phyloP scores from a whole-genome alignment of 2,113 vertebrate species.

The Syrmaticus mikado region DNA sequence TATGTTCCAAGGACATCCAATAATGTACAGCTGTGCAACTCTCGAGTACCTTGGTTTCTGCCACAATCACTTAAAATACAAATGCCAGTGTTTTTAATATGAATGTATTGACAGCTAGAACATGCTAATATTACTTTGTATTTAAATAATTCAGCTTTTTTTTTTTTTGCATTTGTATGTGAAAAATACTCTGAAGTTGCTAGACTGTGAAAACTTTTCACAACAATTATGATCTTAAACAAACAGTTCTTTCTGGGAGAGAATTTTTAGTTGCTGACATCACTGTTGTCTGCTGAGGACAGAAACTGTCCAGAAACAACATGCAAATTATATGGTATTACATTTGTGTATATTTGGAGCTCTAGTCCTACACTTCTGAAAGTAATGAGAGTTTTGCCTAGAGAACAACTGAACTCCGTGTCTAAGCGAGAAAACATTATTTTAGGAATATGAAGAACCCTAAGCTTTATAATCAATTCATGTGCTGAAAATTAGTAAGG shows the following conservation, averaged over 20 bases:
- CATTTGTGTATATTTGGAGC: constrained; percentile 33
- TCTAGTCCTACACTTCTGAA: neutral
- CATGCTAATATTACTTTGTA: neutral
- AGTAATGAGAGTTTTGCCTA: constrained; percentile 16
- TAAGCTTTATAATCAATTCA: neutral
- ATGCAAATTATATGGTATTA: constrained; percentile 1
- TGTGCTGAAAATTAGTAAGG: neutral
- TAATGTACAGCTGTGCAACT: neutral
- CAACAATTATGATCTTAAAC: neutral
- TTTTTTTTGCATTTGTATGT: neutral
- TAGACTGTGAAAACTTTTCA: neutral
- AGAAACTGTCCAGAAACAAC: constrained; percentile 13
- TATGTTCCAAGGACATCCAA: neutral
- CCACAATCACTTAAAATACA: neutral
- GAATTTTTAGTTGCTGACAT: constrained; percentile 12
- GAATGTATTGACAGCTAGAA: neutral
- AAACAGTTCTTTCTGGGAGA: neutral
- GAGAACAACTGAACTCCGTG: neutral
- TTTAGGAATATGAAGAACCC: neutral
- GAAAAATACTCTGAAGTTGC: fast-evolving
- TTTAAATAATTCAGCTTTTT: neutral
- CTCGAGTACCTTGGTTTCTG: neutral
- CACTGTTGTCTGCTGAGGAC: neutral
- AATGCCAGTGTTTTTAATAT: neutral
- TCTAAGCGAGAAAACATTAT: neutral